Conservation (phyloP, 2,888 invertebrate species). For the Pyrrhosoma nymphula region DNA sequence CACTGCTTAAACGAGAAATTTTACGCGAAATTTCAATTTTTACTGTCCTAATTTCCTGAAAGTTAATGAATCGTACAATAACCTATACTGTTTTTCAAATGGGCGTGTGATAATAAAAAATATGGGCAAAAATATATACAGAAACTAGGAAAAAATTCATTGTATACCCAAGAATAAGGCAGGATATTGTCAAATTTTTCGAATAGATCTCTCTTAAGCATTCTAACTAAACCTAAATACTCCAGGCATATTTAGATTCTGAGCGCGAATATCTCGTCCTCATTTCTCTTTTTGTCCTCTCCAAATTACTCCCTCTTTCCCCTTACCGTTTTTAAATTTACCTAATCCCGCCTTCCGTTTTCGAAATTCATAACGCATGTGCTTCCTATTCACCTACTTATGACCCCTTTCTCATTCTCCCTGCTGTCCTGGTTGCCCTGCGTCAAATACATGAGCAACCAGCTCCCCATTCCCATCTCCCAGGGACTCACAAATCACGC, state of each 20-base stretch:
- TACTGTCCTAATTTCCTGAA: too few species aligned
- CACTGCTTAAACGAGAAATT: too few species aligned
- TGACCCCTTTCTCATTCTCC: neutral
- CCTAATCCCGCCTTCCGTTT: neutral
- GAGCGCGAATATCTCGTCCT: neutral
- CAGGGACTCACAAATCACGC: neutral
- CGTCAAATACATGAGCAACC: slow-evolving; percentile 2
- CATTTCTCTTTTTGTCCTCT: neutral
- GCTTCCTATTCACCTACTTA: neutral
- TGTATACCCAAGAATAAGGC: too few species aligned
- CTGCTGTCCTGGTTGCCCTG: neutral
- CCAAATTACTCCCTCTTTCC: neutral
- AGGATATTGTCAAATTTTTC: too few species aligned
- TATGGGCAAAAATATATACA: too few species aligned
- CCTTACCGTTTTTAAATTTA: neutral
- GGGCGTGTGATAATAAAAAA: too few species aligned
- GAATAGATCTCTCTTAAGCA: too few species aligned
- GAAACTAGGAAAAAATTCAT: too few species aligned
- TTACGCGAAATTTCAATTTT: too few species aligned
- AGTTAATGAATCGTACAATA: too few species aligned
- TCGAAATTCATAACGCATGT: neutral
- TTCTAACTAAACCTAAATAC: too few species aligned
- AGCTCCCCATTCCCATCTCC: neutral
- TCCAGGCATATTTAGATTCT: neutral
- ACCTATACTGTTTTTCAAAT: too few species aligned